Evolutionary conservation across 2,888 invertebrate species (phyloP), one percentile per base, ranked within the genome.

Genomic region (Sarcophaga rosellei): DNA sequence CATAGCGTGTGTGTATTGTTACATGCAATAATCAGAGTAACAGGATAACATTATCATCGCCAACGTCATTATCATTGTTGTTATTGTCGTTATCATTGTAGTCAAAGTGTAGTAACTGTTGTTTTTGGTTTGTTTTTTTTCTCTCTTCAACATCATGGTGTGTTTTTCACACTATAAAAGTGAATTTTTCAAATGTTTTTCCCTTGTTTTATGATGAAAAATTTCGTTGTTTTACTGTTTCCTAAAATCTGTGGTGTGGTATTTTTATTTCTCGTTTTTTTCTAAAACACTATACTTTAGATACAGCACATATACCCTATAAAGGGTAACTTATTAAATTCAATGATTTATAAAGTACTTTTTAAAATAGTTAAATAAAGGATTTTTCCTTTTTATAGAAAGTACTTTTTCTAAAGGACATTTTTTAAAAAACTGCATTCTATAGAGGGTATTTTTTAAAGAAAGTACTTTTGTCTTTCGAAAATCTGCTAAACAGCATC

Each of bases 101-200:
- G 11, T 69, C 15, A 35, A 1, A 35, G 35, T 35, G 35, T 35
- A 35, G 8, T 35, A 35, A 35, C 35, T 35, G 35, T 10, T 35
- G 10, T 35, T 35, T 6, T 6, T 6, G 0, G 5, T 35, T 6
- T 3, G 23, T 35, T 35, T 35, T 10, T 35, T 35, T 35, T 35
- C 10, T 8, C 35, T 35, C 35, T 35, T 35, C 35, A 35, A 35
- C 35, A 68, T 59, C 44, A 44, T 62, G 45, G 25, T 53, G 12
- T 53, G 53, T 53, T 53, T 53, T 23, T 21, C 78, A 21, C 25
- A 21, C 63, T 74, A 47, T 84, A 90, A 91, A 91, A 91, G 90
- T 90, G 90, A 84, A 91, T 91, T 92, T 91, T 92, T 91, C 91
- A 92, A 92, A 91, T 91, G 89, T 88, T 90, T 89, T 89, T 72